Evolutionary conservation across 2,888 invertebrate species (phyloP).

Genomic region (Charanyca ferruginea): DNA sequence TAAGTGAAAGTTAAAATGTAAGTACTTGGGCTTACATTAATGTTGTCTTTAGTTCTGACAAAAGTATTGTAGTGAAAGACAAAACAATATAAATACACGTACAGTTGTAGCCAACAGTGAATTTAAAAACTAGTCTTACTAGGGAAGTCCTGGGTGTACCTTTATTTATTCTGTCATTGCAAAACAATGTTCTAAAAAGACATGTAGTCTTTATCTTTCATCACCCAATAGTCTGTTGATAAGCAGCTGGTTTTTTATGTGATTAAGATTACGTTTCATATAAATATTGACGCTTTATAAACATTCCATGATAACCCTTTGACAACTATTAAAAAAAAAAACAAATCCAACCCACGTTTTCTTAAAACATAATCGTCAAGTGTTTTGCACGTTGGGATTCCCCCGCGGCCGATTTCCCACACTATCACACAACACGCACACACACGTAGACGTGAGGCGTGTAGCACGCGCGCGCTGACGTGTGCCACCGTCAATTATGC

Average conservation of each 20-base stretch:
- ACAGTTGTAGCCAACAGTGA: background rate
- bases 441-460: conserved; percentile 3
- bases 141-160: background rate
- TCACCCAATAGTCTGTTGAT: background rate
- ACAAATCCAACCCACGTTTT: conserved; percentile 55
- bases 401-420: conserved; percentile 71
- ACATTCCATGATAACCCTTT: conserved; percentile 15
- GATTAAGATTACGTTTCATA: background rate
- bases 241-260: background rate
- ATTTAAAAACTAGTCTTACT: background rate
- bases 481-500: conserved; percentile 66
- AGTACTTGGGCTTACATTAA: conserved; percentile 3
- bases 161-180: background rate
- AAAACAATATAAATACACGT: conserved; percentile 9
- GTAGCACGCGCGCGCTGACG: conserved; percentile 45
- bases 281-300: conserved; percentile 20
- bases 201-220: background rate
- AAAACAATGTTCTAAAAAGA: background rate
- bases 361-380: conserved; percentile 57
- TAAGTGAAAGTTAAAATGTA: conserved; percentile 37
- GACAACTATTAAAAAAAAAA: conserved; percentile 16
- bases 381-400: conserved; percentile 81
- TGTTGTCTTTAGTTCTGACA: background rate
- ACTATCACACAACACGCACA: conserved; percentile 47
- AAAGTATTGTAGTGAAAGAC: conserved; percentile 15